Evolutionary conservation across 1,140 invertebrate species (phyloP).

Genomic region (Sarcophaga peregrina): DNA sequence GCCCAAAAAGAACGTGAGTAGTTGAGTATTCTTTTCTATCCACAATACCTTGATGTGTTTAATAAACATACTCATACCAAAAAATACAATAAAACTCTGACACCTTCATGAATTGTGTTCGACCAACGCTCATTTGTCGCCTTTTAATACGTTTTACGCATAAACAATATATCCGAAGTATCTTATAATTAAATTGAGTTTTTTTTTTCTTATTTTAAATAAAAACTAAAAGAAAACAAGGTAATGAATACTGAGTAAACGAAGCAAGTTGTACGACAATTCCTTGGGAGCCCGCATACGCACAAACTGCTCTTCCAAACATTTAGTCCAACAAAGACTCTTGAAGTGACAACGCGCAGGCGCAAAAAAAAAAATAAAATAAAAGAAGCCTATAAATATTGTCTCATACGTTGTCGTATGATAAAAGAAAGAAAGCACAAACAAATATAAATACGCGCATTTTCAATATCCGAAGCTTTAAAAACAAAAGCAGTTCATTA

Average conservation of each 20-base stretch:
- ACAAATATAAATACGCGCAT: no score
- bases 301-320: conserved; percentile 6
- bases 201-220: background rate
- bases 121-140: conserved; percentile 29
- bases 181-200: no score
- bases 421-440: no score
- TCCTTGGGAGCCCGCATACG: background rate
- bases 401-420: no score
- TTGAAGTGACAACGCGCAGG: conserved; percentile 32
- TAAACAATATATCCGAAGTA: background rate
- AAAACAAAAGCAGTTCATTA: no score
- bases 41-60: background rate
- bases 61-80: background rate
- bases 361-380: conserved; percentile 22
- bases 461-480: no score
- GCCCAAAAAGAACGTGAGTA: no score
- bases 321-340: background rate
- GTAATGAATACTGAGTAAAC: background rate
- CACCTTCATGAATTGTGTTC: conserved; percentile 1
- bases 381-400: no score
- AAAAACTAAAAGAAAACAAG: background rate
- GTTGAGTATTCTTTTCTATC: no score
- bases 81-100: background rate
- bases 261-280: background rate
- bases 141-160: conserved; percentile 12